A percentile compares a stretch with the other conserved stretches of the same genome.
Conservation (phyloP, 2,797 vertebrate genomes). For the Todus mexicanus region DNA sequence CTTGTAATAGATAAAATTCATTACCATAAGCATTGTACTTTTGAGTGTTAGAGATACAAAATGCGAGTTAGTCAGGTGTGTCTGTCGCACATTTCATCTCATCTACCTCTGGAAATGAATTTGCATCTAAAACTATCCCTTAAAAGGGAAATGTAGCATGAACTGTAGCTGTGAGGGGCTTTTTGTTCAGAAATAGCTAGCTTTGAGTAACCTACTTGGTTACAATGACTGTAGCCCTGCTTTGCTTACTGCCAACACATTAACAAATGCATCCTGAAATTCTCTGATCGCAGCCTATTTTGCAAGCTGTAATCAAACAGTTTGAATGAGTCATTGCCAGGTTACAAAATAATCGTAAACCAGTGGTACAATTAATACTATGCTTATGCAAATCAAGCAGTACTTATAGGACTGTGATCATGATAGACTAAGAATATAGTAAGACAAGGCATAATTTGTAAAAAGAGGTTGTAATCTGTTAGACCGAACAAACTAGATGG, state of each 20-base stretch:
- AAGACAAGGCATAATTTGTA: neutral
- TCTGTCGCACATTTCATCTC: constrained; percentile 58
- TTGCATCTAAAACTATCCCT: constrained; percentile 68
- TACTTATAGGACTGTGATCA: neutral
- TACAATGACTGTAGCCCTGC: neutral
- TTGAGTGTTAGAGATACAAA: constrained; percentile 72
- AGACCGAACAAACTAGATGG: neutral
- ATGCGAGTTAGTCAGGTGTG: constrained; percentile 77
- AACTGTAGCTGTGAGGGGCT: neutral
- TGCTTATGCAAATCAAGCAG: neutral
- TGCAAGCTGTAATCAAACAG: neutral
- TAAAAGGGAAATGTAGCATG: constrained; percentile 52
- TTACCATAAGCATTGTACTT: constrained; percentile 83
- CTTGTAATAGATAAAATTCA: constrained; percentile 83
- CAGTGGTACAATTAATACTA: neutral
- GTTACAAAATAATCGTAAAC: neutral
- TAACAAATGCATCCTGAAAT: neutral
- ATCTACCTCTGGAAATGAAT: constrained; percentile 69
- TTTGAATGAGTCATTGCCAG: neutral
- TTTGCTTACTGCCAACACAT: neutral
- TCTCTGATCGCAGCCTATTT: neutral
- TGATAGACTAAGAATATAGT: neutral
- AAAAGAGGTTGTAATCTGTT: neutral
- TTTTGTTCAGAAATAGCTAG: constrained; percentile 50
- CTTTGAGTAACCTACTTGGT: neutral